Evolutionary conservation across 2,113 vertebrate genomes (phyloP).

Genomic region (Halichoerus grypus): DNA sequence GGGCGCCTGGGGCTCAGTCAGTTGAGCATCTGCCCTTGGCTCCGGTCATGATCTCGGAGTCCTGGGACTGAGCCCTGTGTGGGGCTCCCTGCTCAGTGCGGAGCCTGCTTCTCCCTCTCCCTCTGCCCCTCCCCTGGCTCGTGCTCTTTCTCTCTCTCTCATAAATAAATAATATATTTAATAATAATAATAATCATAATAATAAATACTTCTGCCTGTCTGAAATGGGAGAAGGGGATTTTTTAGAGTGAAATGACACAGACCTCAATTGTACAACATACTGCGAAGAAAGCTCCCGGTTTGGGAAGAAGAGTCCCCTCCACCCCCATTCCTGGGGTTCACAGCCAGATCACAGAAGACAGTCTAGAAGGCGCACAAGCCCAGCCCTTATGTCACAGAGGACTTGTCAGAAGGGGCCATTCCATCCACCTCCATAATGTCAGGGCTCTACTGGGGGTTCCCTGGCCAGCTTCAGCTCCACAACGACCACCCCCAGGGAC

Average conservation of each 20-base stretch:
- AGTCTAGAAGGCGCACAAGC: not conserved
- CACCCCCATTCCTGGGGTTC: not conserved
- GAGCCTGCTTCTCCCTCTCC: too few species aligned
- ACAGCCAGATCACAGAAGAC: not conserved
- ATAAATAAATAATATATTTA: too few species aligned
- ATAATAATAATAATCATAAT: too few species aligned
- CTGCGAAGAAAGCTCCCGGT: not conserved
- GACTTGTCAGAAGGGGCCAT: not conserved
- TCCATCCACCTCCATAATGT: conserved; percentile 93
- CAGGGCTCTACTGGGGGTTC: conserved; percentile 81
- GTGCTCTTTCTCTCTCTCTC: too few species aligned
- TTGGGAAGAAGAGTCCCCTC: not conserved
- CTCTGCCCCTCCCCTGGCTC: too few species aligned
- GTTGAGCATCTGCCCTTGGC: too few species aligned
- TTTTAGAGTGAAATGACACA: not conserved
- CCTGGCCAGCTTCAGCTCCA: conserved; percentile 80
- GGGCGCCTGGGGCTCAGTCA: too few species aligned
- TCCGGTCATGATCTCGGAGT: too few species aligned
- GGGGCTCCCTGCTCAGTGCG: too few species aligned
- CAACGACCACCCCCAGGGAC: conserved; percentile 86
- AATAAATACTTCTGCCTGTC: not conserved
- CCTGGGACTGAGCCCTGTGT: too few species aligned
- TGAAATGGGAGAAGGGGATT: not conserved
- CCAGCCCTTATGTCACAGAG: not conserved
- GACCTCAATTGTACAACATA: not conserved